A percentile compares a stretch with the other conserved stretches of the same genome.
Conservation (phyloP, 2,888 invertebrate genomes). For the Drosophila nr. medialis region DNA sequence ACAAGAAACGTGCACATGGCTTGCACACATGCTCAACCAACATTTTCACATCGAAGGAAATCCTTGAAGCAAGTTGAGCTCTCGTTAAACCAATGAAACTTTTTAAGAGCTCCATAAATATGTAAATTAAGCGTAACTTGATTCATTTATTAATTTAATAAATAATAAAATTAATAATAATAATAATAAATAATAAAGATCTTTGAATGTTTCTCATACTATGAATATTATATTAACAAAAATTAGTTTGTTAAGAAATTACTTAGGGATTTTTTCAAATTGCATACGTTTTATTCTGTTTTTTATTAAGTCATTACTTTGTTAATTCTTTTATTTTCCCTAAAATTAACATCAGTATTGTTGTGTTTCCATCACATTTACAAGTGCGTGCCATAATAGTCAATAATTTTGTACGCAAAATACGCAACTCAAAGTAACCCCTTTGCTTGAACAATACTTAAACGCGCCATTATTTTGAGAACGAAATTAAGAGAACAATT, state of each 20-base stretch:
- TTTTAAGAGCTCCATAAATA: not conserved
- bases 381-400: not conserved
- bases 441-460: slow-evolving; percentile 1
- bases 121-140: too few relatives aligned
- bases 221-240: too few relatives aligned
- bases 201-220: too few relatives aligned
- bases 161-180: too few relatives aligned
- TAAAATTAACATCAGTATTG: too few relatives aligned
- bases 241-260: too few relatives aligned
- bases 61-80: not conserved
- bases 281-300: too few relatives aligned
- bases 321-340: too few relatives aligned
- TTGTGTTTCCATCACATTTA: not conserved
- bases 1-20: slow-evolving; percentile 10
- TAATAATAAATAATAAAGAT: too few relatives aligned
- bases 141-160: too few relatives aligned
- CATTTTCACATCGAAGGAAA: not conserved
- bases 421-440: slow-evolving; percentile 15
- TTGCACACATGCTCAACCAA: not conserved
- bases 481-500: slow-evolving; percentile 45
- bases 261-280: too few relatives aligned
- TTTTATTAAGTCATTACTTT: too few relatives aligned
- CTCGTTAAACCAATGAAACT: not conserved
- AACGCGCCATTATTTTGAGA: not conserved
- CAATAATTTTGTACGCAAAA: slow-evolving; percentile 17